phyloP scores from a whole-genome alignment of 2,797 vertebrate genomes.

The Cirrhinus mrigala region DNA sequence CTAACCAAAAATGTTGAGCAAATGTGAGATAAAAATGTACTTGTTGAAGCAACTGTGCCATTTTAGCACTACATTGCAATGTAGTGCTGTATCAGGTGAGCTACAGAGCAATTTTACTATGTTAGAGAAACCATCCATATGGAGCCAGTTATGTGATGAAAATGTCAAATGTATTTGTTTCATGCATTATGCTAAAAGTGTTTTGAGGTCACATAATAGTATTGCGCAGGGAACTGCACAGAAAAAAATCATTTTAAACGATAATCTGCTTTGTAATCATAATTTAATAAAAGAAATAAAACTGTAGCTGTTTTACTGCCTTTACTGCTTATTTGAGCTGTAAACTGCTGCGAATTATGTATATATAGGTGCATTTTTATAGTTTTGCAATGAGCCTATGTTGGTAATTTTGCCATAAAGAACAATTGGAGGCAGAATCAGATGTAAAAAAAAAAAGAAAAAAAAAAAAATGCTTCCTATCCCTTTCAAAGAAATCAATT shows the following conservation, averaged over 20 bases:
- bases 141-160: background rate
- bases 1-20: no score
- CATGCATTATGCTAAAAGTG: background rate
- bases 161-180: background rate
- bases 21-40: no score
- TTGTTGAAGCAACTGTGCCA: no score
- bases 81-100: background rate
- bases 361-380: background rate
- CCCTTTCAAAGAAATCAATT: slow-evolving; percentile 38
- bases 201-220: background rate
- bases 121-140: background rate
- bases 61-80: background rate
- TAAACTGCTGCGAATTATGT: background rate
- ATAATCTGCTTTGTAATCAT: background rate
- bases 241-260: background rate
- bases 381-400: background rate
- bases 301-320: background rate
- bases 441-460: no score
- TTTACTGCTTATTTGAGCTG: background rate
- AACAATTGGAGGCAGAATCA: background rate
- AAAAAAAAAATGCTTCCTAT: slow-evolving; percentile 24
- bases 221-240: background rate
- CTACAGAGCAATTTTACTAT: background rate
- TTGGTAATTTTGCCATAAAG: background rate
- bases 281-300: background rate